Percentiles rank a stretch among this genome's conserved stretches.
Evolutionary conservation across 2,888 invertebrate genomes (phyloP).

Genomic region (Trisateles emortualis): DNA sequence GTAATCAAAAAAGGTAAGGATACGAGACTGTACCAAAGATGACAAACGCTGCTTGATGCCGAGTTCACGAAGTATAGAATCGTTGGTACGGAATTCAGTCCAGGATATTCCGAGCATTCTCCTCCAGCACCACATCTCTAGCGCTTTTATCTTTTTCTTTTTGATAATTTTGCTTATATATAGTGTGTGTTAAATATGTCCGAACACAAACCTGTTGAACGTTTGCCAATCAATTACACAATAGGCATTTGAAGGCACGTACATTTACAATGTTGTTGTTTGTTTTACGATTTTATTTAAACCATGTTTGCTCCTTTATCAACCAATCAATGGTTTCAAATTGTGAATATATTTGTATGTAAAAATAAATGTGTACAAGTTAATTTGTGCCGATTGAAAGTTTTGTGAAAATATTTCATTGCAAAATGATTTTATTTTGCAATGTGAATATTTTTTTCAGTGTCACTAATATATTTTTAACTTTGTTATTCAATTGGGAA

Average conservation of each 20-base stretch:
- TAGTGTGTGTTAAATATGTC: constrained; percentile 11
- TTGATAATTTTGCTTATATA: too few species aligned
- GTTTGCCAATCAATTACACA: constrained; percentile 33
- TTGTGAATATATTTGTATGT: constrained; percentile 15
- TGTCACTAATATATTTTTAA: neutral
- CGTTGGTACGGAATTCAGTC: too few species aligned
- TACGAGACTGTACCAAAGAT: too few species aligned
- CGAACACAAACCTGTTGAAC: constrained; percentile 43
- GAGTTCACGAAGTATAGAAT: too few species aligned
- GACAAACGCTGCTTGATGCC: too few species aligned
- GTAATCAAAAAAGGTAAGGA: too few species aligned
- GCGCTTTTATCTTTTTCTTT: too few species aligned
- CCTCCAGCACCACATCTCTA: too few species aligned
- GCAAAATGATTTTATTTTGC: neutral
- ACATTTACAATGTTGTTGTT: constrained; percentile 14
- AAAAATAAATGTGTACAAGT: constrained; percentile 3
- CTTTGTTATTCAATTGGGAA: neutral
- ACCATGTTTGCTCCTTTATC: constrained; percentile 35
- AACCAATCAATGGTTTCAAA: constrained; percentile 36
- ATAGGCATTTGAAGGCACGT: constrained; percentile 16
- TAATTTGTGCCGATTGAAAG: neutral
- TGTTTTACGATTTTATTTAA: constrained; percentile 20
- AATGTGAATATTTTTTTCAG: neutral
- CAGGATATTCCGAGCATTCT: too few species aligned
- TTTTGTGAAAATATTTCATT: neutral